Conservation (phyloP, 2,888 invertebrate genomes). For the Leptopilina drosophilae region DNA sequence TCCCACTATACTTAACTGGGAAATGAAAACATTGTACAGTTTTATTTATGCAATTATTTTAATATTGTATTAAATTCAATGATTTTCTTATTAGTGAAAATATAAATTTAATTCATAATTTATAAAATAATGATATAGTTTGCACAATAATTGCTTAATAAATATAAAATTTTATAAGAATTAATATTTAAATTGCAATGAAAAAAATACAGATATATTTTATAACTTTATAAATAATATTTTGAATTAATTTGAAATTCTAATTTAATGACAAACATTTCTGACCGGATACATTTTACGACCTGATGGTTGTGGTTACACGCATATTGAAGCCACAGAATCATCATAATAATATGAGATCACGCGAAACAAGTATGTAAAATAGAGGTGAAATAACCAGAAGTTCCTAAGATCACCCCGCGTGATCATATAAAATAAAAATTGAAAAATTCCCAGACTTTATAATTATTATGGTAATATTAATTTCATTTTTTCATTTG, state of each 20-base stretch:
- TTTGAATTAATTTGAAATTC: slow-evolving; percentile 11
- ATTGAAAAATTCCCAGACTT: background rate
- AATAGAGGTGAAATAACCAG: background rate
- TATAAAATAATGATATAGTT: too few relatives aligned
- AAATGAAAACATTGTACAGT: too few relatives aligned
- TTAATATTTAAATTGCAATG: too few relatives aligned
- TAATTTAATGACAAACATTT: slow-evolving; percentile 5
- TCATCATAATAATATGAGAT: slow-evolving; percentile 9
- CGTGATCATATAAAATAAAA: slow-evolving; percentile 1
- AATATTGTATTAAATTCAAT: too few relatives aligned
- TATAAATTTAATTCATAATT: too few relatives aligned
- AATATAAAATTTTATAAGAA: too few relatives aligned
- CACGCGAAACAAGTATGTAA: slow-evolving; percentile 28
- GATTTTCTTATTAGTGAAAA: too few relatives aligned
- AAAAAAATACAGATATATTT: too few relatives aligned
- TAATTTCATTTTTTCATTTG: background rate
- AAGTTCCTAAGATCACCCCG: slow-evolving; percentile 3
- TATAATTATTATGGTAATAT: slow-evolving; percentile 7
- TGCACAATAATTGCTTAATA: too few relatives aligned
- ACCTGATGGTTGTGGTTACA: slow-evolving; percentile 20
- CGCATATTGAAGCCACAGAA: slow-evolving; percentile 4
- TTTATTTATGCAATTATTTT: too few relatives aligned
- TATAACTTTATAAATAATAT: too few relatives aligned
- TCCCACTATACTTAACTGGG: too few relatives aligned
- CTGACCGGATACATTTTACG: slow-evolving; percentile 15